A percentile compares a stretch with the other conserved stretches of the same genome.
Conservation (phyloP, 2,113 vertebrate species). For the Perca fluviatilis region DNA sequence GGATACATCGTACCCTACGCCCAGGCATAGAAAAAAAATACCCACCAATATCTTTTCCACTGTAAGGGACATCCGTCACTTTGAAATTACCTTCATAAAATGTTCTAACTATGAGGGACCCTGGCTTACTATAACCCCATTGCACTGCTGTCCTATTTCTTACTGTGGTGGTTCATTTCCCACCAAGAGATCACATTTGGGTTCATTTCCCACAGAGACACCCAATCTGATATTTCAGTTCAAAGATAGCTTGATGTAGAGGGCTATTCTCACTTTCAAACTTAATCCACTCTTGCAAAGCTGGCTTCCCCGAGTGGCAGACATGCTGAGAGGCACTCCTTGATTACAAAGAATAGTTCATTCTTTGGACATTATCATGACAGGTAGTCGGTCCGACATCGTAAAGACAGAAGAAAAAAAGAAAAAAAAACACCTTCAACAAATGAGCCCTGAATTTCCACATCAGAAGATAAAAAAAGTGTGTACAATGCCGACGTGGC, state of each 20-base stretch:
- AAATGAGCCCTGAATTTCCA: slow-evolving; percentile 53
- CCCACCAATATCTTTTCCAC: slow-evolving; percentile 5
- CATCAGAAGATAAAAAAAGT: slow-evolving; percentile 37
- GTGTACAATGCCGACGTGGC: slow-evolving; percentile 36
- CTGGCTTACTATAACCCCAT: not conserved
- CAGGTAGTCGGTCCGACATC: slow-evolving; percentile 21
- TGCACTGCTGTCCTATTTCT: slow-evolving; percentile 28
- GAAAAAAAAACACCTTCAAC: slow-evolving; percentile 10
- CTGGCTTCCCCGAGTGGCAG: slow-evolving; percentile 31
- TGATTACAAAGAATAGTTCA: slow-evolving; percentile 54
- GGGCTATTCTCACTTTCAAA: slow-evolving; percentile 49
- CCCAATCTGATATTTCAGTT: slow-evolving; percentile 54
- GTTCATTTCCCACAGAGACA: slow-evolving; percentile 39
- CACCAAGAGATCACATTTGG: slow-evolving; percentile 48
- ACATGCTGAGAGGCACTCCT: slow-evolving; percentile 34
- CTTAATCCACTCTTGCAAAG: slow-evolving; percentile 34
- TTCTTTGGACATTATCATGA: slow-evolving; percentile 50
- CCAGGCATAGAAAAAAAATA: slow-evolving; percentile 36
- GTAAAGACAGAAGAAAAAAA: slow-evolving; percentile 4
- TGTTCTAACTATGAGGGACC: not conserved
- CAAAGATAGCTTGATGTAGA: slow-evolving; percentile 41
- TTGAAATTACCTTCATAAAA: slow-evolving; percentile 26
- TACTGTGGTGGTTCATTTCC: slow-evolving; percentile 36
- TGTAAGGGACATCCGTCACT: slow-evolving; percentile 22
- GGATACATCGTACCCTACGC: slow-evolving; percentile 19